Evolutionary conservation across 2,888 invertebrate genomes (phyloP).

Genomic region (Molorchus minor): DNA sequence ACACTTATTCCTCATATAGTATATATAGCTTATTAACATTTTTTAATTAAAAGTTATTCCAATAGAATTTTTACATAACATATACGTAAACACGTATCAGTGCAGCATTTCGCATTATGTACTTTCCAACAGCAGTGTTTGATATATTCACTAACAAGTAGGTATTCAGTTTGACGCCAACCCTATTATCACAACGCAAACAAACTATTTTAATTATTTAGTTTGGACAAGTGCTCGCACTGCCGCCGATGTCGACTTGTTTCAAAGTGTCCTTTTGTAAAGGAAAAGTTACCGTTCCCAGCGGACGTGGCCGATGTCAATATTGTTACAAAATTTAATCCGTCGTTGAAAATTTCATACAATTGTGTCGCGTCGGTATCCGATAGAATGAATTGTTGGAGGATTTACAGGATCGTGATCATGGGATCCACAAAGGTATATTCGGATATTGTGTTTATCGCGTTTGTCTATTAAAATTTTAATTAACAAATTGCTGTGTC

Average conservation of each 20-base stretch:
- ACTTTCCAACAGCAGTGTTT: conserved; percentile 8
- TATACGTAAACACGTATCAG: too few relatives aligned
- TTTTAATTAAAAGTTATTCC: too few relatives aligned
- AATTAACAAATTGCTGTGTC: conserved; percentile 16
- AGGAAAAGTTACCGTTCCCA: conserved; percentile 18
- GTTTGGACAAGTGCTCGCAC: conserved; percentile 13
- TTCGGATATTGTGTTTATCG: conserved; percentile 8
- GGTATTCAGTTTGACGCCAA: conserved; percentile 15
- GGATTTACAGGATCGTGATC: conserved; percentile 16
- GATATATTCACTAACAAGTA: conserved; percentile 17
- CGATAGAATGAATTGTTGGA: conserved; percentile 7
- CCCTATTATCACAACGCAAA: conserved; percentile 7
- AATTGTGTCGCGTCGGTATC: conserved; percentile 7
- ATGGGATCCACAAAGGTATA: conserved; percentile 6
- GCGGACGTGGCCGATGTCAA: conserved; percentile 14
- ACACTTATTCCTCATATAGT: too few relatives aligned
- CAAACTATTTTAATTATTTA: conserved; percentile 27
- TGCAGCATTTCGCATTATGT: too few relatives aligned
- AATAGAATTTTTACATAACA: too few relatives aligned
- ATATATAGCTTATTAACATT: too few relatives aligned
- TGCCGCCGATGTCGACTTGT: conserved; percentile 1
- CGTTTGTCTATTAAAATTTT: conserved; percentile 9
- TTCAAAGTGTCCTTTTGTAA: conserved; percentile 17
- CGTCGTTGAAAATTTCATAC: conserved; percentile 19
- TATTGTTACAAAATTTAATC: conserved; percentile 27